phyloP scores from a whole-genome alignment of 2,888 invertebrate genomes.

The Philonicus albiceps region DNA sequence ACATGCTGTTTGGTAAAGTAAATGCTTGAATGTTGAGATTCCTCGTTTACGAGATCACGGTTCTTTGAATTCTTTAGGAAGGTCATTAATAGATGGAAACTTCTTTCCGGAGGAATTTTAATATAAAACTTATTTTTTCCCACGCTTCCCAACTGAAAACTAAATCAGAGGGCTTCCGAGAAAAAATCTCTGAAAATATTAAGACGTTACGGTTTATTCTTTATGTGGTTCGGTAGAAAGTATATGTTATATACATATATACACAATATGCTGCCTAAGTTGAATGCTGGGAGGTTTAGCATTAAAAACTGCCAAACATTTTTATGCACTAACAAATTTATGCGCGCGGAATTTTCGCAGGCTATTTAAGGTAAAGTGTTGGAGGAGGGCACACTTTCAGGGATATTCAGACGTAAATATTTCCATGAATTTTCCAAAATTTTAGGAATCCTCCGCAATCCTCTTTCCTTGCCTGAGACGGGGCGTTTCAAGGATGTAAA shows the following conservation, averaged over 20 bases:
- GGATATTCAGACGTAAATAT: neutral
- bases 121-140: neutral
- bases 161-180: neutral
- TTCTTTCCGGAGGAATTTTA: neutral
- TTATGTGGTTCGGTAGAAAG: neutral
- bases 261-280: neutral
- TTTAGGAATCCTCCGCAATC: neutral
- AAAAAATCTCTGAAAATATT: neutral
- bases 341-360: neutral
- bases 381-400: neutral
- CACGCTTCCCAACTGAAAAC: neutral
- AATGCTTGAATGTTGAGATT: neutral
- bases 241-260: neutral
- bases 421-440: neutral
- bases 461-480: neutral
- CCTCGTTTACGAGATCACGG: neutral
- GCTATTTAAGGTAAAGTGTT: neutral
- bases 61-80: neutral
- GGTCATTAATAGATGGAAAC: neutral
- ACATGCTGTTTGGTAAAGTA: neutral
- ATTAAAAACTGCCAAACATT: neutral
- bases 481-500: neutral
- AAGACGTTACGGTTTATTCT: neutral
- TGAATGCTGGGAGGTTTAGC: neutral
- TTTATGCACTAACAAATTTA: neutral